Evolutionary conservation across 1,140 invertebrate genomes (phyloP), one percentile per base, ranked within the genome.

Genomic region (Gonatopus flavifemur): DNA sequence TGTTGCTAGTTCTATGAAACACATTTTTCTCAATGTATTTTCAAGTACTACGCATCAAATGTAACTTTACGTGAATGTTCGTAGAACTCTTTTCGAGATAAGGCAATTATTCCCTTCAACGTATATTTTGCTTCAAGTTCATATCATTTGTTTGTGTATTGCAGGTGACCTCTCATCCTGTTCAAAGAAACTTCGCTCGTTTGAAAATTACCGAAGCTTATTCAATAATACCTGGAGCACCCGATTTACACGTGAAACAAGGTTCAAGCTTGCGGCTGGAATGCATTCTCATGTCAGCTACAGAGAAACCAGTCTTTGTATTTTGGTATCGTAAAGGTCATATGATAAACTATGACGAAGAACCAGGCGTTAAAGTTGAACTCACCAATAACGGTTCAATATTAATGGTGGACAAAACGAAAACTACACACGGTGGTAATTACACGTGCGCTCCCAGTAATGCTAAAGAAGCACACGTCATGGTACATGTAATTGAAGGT

Each of bases 281-380:
- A 60, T 91, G 88, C 72, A 83, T 84, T 57, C 77, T 90, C 31
- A 82, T 81, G 59, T 81, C 85, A 32, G 85, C 85, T 30, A 89
- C 88, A 10, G 88, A 89, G 66, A 80, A 85, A 36, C 88, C 89
- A 2, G 78, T 84, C n/a, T 90, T 84, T 76, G 86, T 90, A 31
- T 90, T 90, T 74, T 91, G 88, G 88, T 89, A 87, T 70, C 86
- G 87, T 66, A 83, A 88, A 59, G 81, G 81, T 42, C 81, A 81
- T 49, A 88, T 88, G 86, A 86, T 88, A 57, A 88, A 88, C 66
- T 88, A 87, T 70, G 85, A 88, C 58, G 79, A 78, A n/a, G 81
- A 82, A 44, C 74, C 80, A 12, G 76, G 77, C 63, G 57, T 74
- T 48, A 54, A 78, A 69, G 61, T 78, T 57, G 59, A 77, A 62